phyloP scores from a whole-genome alignment of 1,140 invertebrate species.

The Leptoteleia sp. region DNA sequence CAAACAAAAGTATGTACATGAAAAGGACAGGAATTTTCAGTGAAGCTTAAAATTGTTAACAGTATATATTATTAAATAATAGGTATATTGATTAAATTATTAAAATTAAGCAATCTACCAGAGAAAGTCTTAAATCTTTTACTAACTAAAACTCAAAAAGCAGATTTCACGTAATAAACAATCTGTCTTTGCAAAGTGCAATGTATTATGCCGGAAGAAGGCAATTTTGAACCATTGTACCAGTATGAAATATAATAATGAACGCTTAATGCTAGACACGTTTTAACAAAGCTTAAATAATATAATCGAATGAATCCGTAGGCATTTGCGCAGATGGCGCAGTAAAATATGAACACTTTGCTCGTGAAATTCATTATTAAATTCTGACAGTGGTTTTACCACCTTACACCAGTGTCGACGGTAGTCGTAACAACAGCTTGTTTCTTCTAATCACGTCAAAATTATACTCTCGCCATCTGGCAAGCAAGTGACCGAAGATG shows the following conservation, averaged over 20 bases:
- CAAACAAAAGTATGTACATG: too few relatives aligned
- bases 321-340: slow-evolving; percentile 46
- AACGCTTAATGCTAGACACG: slow-evolving; percentile 15
- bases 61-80: too few relatives aligned
- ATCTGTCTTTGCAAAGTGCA: neutral
- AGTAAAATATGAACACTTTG: slow-evolving; percentile 41
- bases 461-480: slow-evolving; percentile 67
- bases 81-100: too few relatives aligned
- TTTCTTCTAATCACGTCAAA: slow-evolving; percentile 66
- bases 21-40: too few relatives aligned
- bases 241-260: slow-evolving; percentile 43
- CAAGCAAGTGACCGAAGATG: slow-evolving; percentile 58
- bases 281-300: slow-evolving; percentile 54
- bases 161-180: too few relatives aligned
- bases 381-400: slow-evolving; percentile 44
- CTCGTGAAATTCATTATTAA: slow-evolving; percentile 54
- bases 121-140: too few relatives aligned
- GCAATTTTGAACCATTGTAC: slow-evolving; percentile 27
- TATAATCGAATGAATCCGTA: slow-evolving; percentile 39
- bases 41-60: too few relatives aligned
- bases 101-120: too few relatives aligned
- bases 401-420: slow-evolving; percentile 42
- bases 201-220: slow-evolving; percentile 25
- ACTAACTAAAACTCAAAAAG: too few relatives aligned
- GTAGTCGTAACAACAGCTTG: slow-evolving; percentile 57